phyloP scores from a whole-genome alignment of 2,888 invertebrate genomes.

The Conistra vaccinii region DNA sequence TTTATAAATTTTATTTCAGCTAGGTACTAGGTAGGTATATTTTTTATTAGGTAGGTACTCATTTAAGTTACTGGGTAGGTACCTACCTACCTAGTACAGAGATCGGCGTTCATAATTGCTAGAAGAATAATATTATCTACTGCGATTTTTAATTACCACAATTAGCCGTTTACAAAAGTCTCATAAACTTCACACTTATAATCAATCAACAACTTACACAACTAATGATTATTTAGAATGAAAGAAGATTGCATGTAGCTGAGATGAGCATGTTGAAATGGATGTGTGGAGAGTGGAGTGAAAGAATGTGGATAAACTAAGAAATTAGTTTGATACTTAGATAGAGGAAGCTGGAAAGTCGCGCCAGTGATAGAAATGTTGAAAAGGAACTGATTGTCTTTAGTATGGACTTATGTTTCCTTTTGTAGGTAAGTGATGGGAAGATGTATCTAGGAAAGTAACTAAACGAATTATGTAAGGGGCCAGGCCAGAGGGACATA shows the following conservation, averaged over 20 bases:
- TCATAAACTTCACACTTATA: slow-evolving; percentile 14
- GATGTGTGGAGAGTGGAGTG: not conserved
- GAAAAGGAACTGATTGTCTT: not conserved
- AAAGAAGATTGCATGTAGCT: not conserved
- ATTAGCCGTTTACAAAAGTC: slow-evolving; percentile 12
- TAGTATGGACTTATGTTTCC: not conserved
- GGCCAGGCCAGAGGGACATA: no score
- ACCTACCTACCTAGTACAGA: not conserved
- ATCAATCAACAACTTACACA: not conserved
- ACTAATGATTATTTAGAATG: not conserved
- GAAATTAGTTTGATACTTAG: not conserved
- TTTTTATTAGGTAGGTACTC: not conserved
- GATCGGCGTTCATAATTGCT: not conserved
- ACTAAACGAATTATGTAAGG: not conserved
- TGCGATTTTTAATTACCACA: not conserved
- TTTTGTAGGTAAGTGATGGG: not conserved
- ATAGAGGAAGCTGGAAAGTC: not conserved
- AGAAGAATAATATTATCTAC: not conserved
- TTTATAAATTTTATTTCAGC: not conserved
- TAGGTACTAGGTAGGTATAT: no score
- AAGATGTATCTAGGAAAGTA: not conserved
- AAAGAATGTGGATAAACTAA: not conserved
- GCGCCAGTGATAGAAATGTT: not conserved
- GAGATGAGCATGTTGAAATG: not conserved
- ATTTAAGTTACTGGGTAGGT: not conserved